phyloP scores from a whole-genome alignment of 2,888 invertebrate species.

The Drosophila melanosoma region DNA sequence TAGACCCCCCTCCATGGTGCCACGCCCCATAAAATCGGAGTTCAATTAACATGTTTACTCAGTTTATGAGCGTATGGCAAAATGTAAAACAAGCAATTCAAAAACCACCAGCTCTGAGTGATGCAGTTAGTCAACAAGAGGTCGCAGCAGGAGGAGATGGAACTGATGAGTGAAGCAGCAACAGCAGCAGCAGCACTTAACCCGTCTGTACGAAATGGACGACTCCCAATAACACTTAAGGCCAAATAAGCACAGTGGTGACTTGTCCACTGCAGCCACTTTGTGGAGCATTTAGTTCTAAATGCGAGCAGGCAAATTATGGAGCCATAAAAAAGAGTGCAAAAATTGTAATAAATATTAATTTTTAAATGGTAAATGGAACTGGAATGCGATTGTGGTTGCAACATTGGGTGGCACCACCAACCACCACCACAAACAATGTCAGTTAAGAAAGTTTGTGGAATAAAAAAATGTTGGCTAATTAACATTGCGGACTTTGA shows the following conservation, averaged over 20 bases:
- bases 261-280: constrained; percentile 56
- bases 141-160: not conserved
- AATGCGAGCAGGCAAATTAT: constrained; percentile 77
- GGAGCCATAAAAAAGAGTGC: constrained; percentile 51
- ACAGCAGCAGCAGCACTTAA: constrained; percentile 43
- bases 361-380: constrained; percentile 48
- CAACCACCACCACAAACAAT: not conserved
- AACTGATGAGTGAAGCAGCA: not conserved
- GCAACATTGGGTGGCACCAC: constrained; percentile 10
- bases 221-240: constrained; percentile 70
- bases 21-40: constrained; percentile 50
- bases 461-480: constrained; percentile 41
- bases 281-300: constrained; percentile 69
- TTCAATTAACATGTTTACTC: constrained; percentile 72
- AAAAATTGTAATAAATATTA: constrained; percentile 64
- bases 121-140: constrained; percentile 26
- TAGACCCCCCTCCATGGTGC: constrained; percentile 4
- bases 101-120: constrained; percentile 31
- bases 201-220: constrained; percentile 42
- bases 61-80: constrained; percentile 56
- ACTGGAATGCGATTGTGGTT: constrained; percentile 19
- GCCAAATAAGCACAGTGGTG: constrained; percentile 42
- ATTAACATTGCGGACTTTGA: constrained; percentile 37
- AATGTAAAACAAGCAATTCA: constrained; percentile 60
- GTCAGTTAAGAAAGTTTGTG: constrained; percentile 25